A percentile compares a stretch with the other conserved stretches of the same genome.
These are phyloP conservation scores for Drosophila nr. perissopoda DNA, from an alignment of 2,888 invertebrate species.

Conservation along the genomic window DNA sequence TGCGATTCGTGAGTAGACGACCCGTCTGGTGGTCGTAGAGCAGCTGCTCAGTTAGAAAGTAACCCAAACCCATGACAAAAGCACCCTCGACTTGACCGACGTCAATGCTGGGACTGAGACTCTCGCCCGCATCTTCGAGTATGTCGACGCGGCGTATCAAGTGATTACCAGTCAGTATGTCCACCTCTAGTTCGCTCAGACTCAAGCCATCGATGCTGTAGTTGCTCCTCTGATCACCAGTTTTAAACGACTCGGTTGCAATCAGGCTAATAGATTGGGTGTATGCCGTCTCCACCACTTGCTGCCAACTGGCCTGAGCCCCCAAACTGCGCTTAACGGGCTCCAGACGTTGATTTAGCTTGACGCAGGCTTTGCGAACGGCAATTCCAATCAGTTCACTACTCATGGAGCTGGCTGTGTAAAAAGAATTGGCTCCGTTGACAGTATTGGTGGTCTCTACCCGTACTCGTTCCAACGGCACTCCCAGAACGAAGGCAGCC, in stretches of 20 bases:
- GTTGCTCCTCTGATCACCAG: constrained; percentile 85
- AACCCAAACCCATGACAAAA: constrained; percentile 92
- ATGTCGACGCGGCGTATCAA: constrained; percentile 89
- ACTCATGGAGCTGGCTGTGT: constrained; percentile 87
- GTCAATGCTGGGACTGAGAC: constrained; percentile 90
- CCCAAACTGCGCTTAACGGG: constrained; percentile 86
- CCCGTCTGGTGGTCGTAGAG: constrained; percentile 88
- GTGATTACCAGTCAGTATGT: constrained; percentile 91
- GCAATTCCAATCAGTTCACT: constrained; percentile 88
- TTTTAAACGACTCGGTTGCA: constrained; percentile 87
- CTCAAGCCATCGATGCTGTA: constrained; percentile 89
- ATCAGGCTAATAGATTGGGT: constrained; percentile 86
- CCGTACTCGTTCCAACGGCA: constrained; percentile 80
- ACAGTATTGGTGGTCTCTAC: constrained; percentile 73
- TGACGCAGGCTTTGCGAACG: constrained; percentile 88
- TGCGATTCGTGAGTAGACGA: constrained; percentile 89
- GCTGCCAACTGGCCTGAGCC: constrained; percentile 86
- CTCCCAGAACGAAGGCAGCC: constrained; percentile 89
- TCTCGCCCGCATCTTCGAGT: constrained; percentile 90
- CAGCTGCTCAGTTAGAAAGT: constrained; percentile 90
- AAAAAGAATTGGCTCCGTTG: constrained; percentile 86
- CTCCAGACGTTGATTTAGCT: constrained; percentile 87
- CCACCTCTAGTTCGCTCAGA: constrained; percentile 90
- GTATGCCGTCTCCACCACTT: constrained; percentile 71
- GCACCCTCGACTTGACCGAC: constrained; percentile 92